Base-by-base conservation (phyloP, 2,113 vertebrate species). In the Triplophysa rosa region DNA sequence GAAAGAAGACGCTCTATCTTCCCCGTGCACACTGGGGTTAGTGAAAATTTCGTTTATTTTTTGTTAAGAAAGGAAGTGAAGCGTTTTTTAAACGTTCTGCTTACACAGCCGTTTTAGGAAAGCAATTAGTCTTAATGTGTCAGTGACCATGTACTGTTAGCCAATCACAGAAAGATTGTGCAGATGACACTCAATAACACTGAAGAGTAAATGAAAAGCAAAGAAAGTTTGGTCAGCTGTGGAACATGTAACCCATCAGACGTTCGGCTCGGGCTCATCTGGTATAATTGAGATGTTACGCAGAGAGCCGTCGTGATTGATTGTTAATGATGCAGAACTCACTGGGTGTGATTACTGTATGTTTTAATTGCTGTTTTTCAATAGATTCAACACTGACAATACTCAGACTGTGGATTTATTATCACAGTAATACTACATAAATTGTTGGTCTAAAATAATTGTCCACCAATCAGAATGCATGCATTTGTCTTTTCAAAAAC, bases 111-210 rank as follows among this genome's bases (percentile, higher is more conserved):
- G 37, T 83, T 78, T 67, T 33, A 17, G 67, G 42, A 65, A 69
- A 83, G 76, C 67, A 71, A 79, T 85, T 83, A 81, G 66, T 79
- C 79, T 74, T 83, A 69, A 77, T 80, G 64, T 78, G 47, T 71
- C 74, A 69, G 59, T 72, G 65, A 83, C 64, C 69, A 61, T 61
- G 23, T 52, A 54, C 26, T 29, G 26, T 29, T 29, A 65, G 40
- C 59, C 69, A 80, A 80, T 80, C 76, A 81, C 45, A 59, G 52
- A 19, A 23, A 17, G 1, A 19, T 54, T 77, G 67, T 72, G 24
- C 80, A 79, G 69, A 85, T 83, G 84, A 79, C 66, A 40, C 63
- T 66, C 56, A 7, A 75, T 64, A 16, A 79, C 70, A 64, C 67
- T 23, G n/a, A 45, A 40, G 23, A 21, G 26, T 29, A 29, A 52